Percentiles rank a stretch among this genome's conserved stretches.
Conservation (phyloP, 2,797 vertebrate genomes). For the Lutjanus campechanus region DNA sequence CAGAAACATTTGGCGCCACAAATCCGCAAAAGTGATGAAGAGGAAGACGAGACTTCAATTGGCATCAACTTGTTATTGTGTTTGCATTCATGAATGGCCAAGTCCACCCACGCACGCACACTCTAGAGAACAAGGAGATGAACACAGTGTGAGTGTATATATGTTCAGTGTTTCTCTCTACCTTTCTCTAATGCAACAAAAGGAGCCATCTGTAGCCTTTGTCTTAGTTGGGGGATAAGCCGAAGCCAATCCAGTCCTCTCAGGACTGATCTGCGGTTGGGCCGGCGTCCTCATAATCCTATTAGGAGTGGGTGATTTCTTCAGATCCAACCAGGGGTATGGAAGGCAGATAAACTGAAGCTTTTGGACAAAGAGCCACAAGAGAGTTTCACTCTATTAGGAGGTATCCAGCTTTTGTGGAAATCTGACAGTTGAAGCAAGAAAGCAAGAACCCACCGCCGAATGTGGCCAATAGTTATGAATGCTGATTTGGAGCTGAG, state of each 20-base stretch:
- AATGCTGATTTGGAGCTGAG: not conserved
- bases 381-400: constrained; percentile 43
- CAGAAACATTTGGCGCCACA: not conserved
- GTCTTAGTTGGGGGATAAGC: constrained; percentile 73
- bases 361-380: constrained; percentile 51
- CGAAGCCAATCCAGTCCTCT: constrained; percentile 69
- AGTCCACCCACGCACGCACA: constrained; percentile 19
- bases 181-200: constrained; percentile 66
- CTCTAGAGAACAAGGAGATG: constrained; percentile 32
- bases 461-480: not conserved
- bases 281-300: constrained; percentile 75
- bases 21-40: not conserved
- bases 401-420: constrained; percentile 15
- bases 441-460: not conserved
- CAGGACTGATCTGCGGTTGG: constrained; percentile 67
- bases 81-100: constrained; percentile 34
- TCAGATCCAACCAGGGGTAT: constrained; percentile 57
- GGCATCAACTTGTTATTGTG: not conserved
- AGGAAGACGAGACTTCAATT: not conserved
- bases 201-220: constrained; percentile 77
- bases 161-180: constrained; percentile 27
- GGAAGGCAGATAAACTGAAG: constrained; percentile 53
- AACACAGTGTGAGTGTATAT: constrained; percentile 16
- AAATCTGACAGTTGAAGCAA: constrained; percentile 18
- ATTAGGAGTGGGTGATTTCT: constrained; percentile 75